Percentiles rank a stretch among this genome's conserved stretches.
These are phyloP conservation scores for Clarias pachynema DNA, from an alignment of 2,797 vertebrate genomes.

Conservation along the genomic window DNA sequence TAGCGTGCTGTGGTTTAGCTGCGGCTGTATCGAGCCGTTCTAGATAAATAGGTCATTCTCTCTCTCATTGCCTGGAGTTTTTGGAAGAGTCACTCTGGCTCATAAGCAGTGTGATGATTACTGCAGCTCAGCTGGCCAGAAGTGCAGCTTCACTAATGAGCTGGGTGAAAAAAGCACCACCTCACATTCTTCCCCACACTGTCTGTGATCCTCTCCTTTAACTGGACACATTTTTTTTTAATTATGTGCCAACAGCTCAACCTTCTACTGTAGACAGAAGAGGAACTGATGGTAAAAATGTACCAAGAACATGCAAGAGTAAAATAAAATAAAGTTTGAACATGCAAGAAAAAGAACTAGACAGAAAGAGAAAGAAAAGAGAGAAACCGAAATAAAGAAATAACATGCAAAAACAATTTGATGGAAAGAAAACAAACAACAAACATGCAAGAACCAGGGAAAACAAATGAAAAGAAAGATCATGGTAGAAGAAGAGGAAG, in stretches of 20 bases:
- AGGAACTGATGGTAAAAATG: slow-evolving; percentile 8
- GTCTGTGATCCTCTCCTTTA: slow-evolving; percentile 33
- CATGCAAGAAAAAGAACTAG: not conserved
- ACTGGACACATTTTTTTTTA: slow-evolving; percentile 22
- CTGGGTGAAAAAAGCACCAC: not conserved
- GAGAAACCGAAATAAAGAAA: not conserved
- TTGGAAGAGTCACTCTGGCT: slow-evolving; percentile 24
- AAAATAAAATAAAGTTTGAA: not conserved
- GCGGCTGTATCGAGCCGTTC: slow-evolving; percentile 31
- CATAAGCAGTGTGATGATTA: slow-evolving; percentile 9
- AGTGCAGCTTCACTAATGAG: slow-evolving; percentile 32
- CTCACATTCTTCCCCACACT: slow-evolving; percentile 6
- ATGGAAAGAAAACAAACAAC: not conserved
- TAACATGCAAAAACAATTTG: not conserved
- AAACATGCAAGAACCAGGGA: not conserved
- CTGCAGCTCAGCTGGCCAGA: slow-evolving; percentile 20
- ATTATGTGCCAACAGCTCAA: slow-evolving; percentile 7
- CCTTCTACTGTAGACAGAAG: slow-evolving; percentile 8
- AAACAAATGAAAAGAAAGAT: not conserved
- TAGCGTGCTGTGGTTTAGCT: slow-evolving; percentile 18
- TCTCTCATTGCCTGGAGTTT: slow-evolving; percentile 49
- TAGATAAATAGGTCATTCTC: slow-evolving; percentile 51
- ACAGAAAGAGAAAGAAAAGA: not conserved
- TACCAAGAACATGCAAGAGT: slow-evolving; percentile 17
- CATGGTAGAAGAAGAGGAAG: too few relatives aligned